phyloP scores from a whole-genome alignment of 2,888 invertebrate species.

The Perizoma flavofasciatum region DNA sequence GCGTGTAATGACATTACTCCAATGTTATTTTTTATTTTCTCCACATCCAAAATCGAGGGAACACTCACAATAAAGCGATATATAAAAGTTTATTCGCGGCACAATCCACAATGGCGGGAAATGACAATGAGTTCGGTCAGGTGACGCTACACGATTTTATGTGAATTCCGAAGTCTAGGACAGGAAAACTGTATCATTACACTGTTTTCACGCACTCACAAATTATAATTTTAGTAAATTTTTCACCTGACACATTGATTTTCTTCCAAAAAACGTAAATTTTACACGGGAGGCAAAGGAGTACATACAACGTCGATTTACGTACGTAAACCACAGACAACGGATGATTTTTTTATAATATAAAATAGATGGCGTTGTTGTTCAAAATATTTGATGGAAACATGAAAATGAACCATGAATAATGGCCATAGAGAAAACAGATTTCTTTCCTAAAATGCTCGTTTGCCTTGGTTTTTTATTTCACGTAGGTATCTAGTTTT shows the following conservation, averaged over 20 bases:
- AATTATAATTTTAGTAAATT: slow-evolving; percentile 45
- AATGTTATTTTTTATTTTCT: slow-evolving; percentile 57
- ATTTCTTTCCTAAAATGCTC: too few species aligned
- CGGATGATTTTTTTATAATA: neutral
- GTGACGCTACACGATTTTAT: slow-evolving; percentile 77
- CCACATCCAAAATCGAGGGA: slow-evolving; percentile 59
- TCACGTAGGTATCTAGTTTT: too few species aligned
- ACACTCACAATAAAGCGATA: slow-evolving; percentile 50
- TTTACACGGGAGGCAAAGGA: slow-evolving; percentile 74
- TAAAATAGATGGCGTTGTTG: neutral
- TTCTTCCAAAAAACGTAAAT: slow-evolving; percentile 66
- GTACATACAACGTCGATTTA: slow-evolving; percentile 72
- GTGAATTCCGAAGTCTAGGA: slow-evolving; percentile 47
- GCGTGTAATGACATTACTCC: slow-evolving; percentile 82
- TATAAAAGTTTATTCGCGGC: slow-evolving; percentile 53
- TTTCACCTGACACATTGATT: slow-evolving; percentile 46
- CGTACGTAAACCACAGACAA: slow-evolving; percentile 60
- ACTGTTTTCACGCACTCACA: slow-evolving; percentile 45
- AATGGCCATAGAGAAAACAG: too few species aligned
- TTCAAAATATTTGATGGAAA: neutral
- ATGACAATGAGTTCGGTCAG: slow-evolving; percentile 83
- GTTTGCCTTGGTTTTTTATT: too few species aligned
- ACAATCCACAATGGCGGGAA: slow-evolving; percentile 84
- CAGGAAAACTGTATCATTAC: slow-evolving; percentile 50
- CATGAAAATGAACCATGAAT: too few species aligned